Base-by-base conservation (phyloP, 2,797 vertebrate genomes). In the Microtus obscurus region DNA sequence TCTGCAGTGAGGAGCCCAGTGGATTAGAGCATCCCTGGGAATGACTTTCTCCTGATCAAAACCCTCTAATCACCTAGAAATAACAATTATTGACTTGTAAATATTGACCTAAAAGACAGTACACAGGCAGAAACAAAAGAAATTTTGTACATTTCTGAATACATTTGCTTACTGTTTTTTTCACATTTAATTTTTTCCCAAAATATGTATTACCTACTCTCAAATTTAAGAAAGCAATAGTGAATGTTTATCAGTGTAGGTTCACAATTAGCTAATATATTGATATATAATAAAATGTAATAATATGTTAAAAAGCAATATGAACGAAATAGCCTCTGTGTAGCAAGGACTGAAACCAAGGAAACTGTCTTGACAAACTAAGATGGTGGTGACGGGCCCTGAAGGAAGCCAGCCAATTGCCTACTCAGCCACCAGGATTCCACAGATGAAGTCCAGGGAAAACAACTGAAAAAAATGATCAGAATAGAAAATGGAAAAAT, bases 61-160 rank as follows among this genome's bases (percentile, higher is more conserved):
- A 95, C 48, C 63, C 61, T 69, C 2, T 73, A 31, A 93, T 76
- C 61, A 79, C 43, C 37, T 82, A 65, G 95, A 91, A 93, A 80
- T 14, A 25, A 82, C n/a, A 48, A 71, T 48, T 93, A 45, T 79
- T 79, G 81, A 90, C 63, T 93, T 89, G 61, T 53, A 95, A 94
- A 89, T 78, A 90, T 40, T 82, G 17, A 45, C 34, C 88, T 17
- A 86, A 90, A 93, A 77, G 16, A 65, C 14, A 56, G 23, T 65
- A 87, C 14, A n/a, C 48, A 48, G 14, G 4, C 37, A 88, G 8
- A 87, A 31, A 80, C 17, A 21, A 27, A 59, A 56, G 34, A 19
- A 95, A 80, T 56, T 89, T 2, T 53, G 19, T 89, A 34, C 5
- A 77, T 95, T 94, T 95, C 9, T 90, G 37, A 91, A 95, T 85